Evolutionary conservation across 2,888 invertebrate species (phyloP), one percentile per base, ranked within the genome.

Genomic region (Tridacna crocea): DNA sequence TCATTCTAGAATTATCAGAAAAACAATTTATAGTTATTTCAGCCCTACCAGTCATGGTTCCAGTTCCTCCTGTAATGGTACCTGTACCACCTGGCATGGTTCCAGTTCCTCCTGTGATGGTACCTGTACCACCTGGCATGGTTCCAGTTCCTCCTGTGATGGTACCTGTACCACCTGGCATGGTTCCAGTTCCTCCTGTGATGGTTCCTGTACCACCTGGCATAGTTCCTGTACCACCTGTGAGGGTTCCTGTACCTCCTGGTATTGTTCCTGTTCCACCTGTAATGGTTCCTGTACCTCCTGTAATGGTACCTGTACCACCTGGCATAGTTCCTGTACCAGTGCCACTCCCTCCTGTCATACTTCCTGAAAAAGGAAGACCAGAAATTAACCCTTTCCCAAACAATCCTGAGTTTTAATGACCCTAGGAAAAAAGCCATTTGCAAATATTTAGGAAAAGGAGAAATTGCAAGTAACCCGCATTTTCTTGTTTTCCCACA

Each of bases 181-280:
- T 58, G 60, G 72, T 58, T 72, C 66, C 51, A 58, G 72, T 58
- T 70, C 70, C 70, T 11, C 70, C 70, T 6, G 70, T 70, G 46
- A 70, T 70, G 17, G 55, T 51, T 72, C 55, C 72, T 8, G 68
- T 46, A 24, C 68, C 68, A 19, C 66, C 66, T 4, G 66, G 27
- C 66, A 66, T 66, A 26, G 66, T 36, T 66, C 66, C 66, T 6
- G 26, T 65, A n/a, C 65, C 65, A 6, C 65, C 65, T 15, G 72
- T 72, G 12, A 46, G 27, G 27, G 55, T 72, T 47, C 74, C 60
- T 60, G 12, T 66, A 2, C 66, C 66, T 48, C 70, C 70, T 8
- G 70, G 8, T 51, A 70, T 70, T 47, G 74, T 60, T 58, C 74
- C 60, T 11, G 61, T n/a, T 61, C 61, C 61, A n/a, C 61, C 61